Base-by-base conservation (phyloP, 2,797 vertebrate genomes). In the Phaenicophaeus curvirostris region DNA sequence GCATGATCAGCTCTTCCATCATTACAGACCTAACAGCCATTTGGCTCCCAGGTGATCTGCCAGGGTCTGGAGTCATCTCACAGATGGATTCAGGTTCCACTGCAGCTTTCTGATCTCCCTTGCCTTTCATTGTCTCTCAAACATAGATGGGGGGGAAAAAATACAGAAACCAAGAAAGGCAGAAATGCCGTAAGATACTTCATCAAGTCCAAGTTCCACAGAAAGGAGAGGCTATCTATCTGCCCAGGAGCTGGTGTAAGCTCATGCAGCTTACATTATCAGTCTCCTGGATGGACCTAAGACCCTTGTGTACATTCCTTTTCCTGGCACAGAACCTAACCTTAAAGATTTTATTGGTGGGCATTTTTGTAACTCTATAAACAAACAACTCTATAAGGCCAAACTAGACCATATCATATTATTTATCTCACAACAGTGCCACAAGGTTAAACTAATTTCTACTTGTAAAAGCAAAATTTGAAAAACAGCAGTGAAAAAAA, bases 391-490 rank as follows among this genome's bases (percentile, higher is more conserved):
- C 46, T 39, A 53, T 17, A 57, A 15, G 33, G 19, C 16, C 72
- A 71, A 63, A 59, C 31, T 35, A 14, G 31, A 59, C 25, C 5
- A 23, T n/a, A 54, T 9, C 6, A 6, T 54, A 50, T 33, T 55
- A 71, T 15, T 91, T 91, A 33, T 35, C n/a, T 79, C 48, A 62
- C 9, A 62, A 84, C 18, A 71, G n/a, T 65, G 17, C 33, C n/a
- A 46, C 20, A 69, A 76, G 28, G 41, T 92, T 85, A 76, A 82
- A 55, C 19, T 75, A 46, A 89, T 89, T 92, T 69, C 30, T 28
- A 39, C 62, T 77, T 85, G 20, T 27, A 69, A 93, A 91, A 84
- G 17, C 11, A 83, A 63, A 74, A 83, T 77, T 73, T 81, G 50
- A 90, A 67, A 90, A 67, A 31, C 20, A 63, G n/a, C 23, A 76